Evolutionary conservation across 2,113 vertebrate species (phyloP).

Genomic region (Tyrannus savana): DNA sequence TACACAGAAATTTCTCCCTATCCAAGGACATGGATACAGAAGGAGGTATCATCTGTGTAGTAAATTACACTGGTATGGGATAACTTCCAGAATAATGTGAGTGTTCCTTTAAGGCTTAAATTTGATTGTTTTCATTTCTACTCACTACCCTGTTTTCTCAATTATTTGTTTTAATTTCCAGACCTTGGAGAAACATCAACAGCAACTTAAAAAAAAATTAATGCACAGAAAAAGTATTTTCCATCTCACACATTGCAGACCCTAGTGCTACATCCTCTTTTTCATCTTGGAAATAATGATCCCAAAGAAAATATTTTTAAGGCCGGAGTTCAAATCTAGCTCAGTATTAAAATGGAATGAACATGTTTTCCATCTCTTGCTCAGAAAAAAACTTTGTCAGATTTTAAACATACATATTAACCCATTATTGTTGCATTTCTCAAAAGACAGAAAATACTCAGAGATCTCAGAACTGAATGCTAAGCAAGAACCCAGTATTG

Average conservation of each 20-base stretch:
- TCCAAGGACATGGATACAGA: background rate
- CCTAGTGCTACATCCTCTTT: background rate
- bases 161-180: background rate
- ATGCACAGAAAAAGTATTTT: background rate
- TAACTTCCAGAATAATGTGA: background rate
- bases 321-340: background rate
- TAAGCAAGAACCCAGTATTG: background rate
- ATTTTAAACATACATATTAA: background rate
- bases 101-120: background rate
- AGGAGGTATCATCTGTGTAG: background rate
- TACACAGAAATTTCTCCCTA: background rate
- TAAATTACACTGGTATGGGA: background rate
- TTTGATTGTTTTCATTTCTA: background rate
- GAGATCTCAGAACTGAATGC: background rate
- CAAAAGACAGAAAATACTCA: background rate
- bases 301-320: background rate
- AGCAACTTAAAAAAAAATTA: background rate
- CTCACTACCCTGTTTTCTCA: background rate
- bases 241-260: background rate
- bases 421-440: fast-evolving
- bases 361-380: background rate
- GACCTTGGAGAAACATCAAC: background rate
- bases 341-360: background rate
- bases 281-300: background rate
- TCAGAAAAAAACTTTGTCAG: background rate